Percentiles rank a stretch among this genome's conserved stretches.
Conservation (phyloP, 2,797 vertebrate species). For the Silurus aristotelis region DNA sequence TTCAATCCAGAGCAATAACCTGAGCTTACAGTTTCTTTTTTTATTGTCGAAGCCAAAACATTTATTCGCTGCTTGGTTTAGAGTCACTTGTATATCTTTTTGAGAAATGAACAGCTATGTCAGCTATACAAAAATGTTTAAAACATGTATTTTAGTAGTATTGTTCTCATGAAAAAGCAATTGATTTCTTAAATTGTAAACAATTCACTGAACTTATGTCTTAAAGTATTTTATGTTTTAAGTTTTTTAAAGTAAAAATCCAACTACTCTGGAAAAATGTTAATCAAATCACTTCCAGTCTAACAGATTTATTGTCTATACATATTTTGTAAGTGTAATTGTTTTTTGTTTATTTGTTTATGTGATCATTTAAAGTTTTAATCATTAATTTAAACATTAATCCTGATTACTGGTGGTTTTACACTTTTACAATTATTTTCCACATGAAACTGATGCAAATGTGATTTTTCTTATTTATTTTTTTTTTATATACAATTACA, state of each 20-base stretch:
- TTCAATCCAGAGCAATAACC: conserved; percentile 33
- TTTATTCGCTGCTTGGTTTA: not conserved
- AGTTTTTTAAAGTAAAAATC: not conserved
- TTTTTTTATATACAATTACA: too few species aligned
- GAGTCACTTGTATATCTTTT: conserved; percentile 12
- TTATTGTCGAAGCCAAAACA: not conserved
- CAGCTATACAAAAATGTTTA: not conserved
- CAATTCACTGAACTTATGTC: not conserved
- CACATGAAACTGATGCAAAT: too few species aligned
- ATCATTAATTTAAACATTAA: too few species aligned
- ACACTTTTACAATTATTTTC: too few species aligned
- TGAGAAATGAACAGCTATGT: not conserved
- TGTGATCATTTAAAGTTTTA: too few species aligned
- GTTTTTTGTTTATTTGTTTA: too few species aligned
- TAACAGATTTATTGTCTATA: too few species aligned
- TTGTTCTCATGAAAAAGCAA: not conserved
- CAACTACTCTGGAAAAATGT: not conserved
- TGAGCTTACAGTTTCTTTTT: not conserved
- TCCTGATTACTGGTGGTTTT: too few species aligned
- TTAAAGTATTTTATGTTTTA: not conserved
- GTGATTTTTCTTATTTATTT: too few species aligned
- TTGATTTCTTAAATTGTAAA: not conserved
- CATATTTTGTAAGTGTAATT: too few species aligned
- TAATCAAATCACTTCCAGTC: not conserved
- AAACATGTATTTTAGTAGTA: too few species aligned